Percentiles rank a stretch among this genome's conserved stretches.
Conservation (phyloP, 2,113 vertebrate genomes). For the Alosa alosa region DNA sequence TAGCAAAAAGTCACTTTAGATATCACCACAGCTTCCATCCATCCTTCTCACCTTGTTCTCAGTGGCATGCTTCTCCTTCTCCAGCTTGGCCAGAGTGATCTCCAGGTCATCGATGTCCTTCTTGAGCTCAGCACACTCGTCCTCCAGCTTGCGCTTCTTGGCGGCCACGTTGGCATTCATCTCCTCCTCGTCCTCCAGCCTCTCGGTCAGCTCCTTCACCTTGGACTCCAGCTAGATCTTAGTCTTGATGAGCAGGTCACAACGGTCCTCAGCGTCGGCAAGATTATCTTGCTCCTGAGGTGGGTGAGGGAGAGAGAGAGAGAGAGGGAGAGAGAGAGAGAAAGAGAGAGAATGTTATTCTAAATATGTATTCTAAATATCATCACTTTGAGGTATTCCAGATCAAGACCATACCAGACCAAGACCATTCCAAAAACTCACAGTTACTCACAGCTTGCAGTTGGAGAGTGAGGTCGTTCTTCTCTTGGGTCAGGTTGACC, state of each 20-base stretch:
- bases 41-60: conserved; percentile 76
- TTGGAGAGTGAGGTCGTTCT: conserved; percentile 68
- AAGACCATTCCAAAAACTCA: too few relatives aligned
- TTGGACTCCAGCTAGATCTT: conserved; percentile 86
- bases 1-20: not conserved
- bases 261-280: conserved; percentile 81
- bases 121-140: conserved; percentile 82
- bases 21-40: not conserved
- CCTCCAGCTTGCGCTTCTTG: conserved; percentile 82
- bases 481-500: conserved; percentile 69
- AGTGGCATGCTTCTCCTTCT: conserved; percentile 82
- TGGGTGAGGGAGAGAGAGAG: too few relatives aligned
- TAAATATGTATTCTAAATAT: too few relatives aligned
- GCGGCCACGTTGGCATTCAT: conserved; percentile 76
- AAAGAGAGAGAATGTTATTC: not conserved
- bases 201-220: conserved; percentile 79
- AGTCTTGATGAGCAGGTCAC: conserved; percentile 82
- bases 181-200: conserved; percentile 86
- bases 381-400: too few relatives aligned
- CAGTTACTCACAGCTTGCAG: conserved; percentile 69
- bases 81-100: conserved; percentile 84
- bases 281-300: conserved; percentile 85
- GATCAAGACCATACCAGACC: too few relatives aligned
- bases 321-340: too few relatives aligned
- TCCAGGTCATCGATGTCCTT: conserved; percentile 90